Evolutionary conservation across 37 sponge, comb jelly and placozoan species (phyloP).

Genomic region (Agelas oroides): DNA sequence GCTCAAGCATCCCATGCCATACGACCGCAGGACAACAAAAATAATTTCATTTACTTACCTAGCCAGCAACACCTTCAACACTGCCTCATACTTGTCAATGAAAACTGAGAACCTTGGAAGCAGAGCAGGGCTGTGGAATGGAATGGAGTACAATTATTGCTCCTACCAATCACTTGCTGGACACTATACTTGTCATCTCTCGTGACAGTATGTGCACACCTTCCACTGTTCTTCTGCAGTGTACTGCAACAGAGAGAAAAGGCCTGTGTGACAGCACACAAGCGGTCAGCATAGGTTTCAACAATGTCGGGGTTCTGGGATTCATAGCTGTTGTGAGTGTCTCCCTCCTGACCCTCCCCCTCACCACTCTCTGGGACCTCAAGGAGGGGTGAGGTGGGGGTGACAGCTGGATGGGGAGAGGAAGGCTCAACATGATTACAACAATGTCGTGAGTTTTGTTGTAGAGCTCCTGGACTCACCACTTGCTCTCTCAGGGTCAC

Average conservation of each 20-base stretch:
- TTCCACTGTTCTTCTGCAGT: conserved; percentile 34
- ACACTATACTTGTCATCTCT: not conserved
- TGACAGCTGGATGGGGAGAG: conserved; percentile 1
- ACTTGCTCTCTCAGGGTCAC: not conserved
- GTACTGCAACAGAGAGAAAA: conserved; percentile 79
- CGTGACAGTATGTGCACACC: conserved; percentile 32
- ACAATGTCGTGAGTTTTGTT: not conserved
- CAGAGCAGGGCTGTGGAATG: conserved; percentile 38
- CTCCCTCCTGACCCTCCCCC: not conserved
- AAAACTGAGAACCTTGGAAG: conserved; percentile 55
- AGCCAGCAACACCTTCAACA: conserved; percentile 79
- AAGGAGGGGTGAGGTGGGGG: no score
- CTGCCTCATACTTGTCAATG: conserved; percentile 73
- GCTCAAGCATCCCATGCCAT: no score
- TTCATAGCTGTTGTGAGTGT: not conserved
- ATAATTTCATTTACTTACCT: conserved; percentile 37
- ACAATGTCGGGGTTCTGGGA: conserved; percentile 34
- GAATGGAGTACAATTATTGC: not conserved
- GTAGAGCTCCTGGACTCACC: no score
- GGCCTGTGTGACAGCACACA: conserved; percentile 86
- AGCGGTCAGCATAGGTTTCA: conserved; percentile 80
- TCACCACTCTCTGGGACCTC: not conserved
- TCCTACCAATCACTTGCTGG: not conserved
- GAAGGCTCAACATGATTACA: not conserved
- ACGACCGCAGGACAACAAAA: not conserved